Conservation (phyloP, 1,140 invertebrate species). For the Harlomillsia oculata region DNA sequence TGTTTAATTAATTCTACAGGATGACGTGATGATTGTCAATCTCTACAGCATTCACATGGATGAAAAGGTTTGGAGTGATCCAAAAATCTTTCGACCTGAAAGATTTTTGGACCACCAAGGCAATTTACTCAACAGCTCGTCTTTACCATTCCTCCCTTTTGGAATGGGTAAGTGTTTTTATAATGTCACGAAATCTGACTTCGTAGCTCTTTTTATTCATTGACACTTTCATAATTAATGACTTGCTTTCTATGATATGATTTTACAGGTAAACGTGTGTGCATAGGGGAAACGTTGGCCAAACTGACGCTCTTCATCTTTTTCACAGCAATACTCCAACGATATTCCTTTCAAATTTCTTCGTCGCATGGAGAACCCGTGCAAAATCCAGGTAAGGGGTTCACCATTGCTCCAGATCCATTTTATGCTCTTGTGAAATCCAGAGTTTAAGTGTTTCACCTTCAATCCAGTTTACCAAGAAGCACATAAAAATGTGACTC, state of each 20-base stretch:
- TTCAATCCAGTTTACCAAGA: too few species aligned
- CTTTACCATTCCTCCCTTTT: slow-evolving; percentile 62
- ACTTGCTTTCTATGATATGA: not conserved
- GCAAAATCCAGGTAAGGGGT: slow-evolving; percentile 18
- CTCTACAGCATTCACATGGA: slow-evolving; percentile 65
- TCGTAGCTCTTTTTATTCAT: not conserved
- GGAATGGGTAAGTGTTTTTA: slow-evolving; percentile 51
- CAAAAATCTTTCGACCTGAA: slow-evolving; percentile 62
- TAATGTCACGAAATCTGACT: not conserved
- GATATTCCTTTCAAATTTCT: slow-evolving; percentile 52
- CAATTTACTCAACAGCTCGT: slow-evolving; percentile 49
- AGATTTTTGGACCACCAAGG: slow-evolving; percentile 58
- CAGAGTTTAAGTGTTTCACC: too few species aligned
- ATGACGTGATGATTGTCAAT: slow-evolving; percentile 71
- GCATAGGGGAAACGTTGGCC: slow-evolving; percentile 74
- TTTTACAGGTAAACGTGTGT: slow-evolving; percentile 62
- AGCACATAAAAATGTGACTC: too few species aligned
- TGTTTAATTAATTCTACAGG: slow-evolving; percentile 41
- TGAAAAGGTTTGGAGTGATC: slow-evolving; percentile 56
- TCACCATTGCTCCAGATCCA: slow-evolving; percentile 24
- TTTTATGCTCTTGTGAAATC: slow-evolving; percentile 20
- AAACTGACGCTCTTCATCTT: slow-evolving; percentile 77
- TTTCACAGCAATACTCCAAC: slow-evolving; percentile 64
- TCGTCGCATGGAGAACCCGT: slow-evolving; percentile 5
- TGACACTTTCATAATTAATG: not conserved